phyloP scores from a whole-genome alignment of 2,888 invertebrate genomes.

The Notocelia uddmanniana region DNA sequence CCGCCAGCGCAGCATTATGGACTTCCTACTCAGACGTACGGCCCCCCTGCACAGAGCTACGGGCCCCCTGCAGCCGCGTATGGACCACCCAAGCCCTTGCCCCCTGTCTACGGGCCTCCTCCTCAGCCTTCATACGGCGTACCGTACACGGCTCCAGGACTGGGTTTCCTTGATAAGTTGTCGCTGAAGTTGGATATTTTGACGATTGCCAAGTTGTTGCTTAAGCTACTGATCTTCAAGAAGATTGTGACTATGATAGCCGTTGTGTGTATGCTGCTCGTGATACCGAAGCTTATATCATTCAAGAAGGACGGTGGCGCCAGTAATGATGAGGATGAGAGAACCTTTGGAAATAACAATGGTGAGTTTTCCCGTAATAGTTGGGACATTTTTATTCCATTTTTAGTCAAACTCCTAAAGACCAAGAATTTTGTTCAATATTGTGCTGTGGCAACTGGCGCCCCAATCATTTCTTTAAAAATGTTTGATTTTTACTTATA shows the following conservation, averaged over 20 bases:
- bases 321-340: slow-evolving; percentile 69
- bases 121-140: slow-evolving; percentile 78
- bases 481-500: too few species aligned
- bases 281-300: slow-evolving; percentile 89
- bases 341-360: slow-evolving; percentile 62
- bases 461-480: neutral
- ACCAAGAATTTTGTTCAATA: neutral
- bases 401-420: too few species aligned
- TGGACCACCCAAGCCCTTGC: slow-evolving; percentile 64
- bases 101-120: slow-evolving; percentile 77
- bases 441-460: neutral
- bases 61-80: slow-evolving; percentile 71
- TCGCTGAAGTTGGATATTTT: slow-evolving; percentile 89
- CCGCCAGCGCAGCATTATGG: slow-evolving; percentile 68
- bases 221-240: slow-evolving; percentile 92
- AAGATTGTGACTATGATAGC: slow-evolving; percentile 93
- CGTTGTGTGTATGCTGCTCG: slow-evolving; percentile 90
- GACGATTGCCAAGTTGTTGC: slow-evolving; percentile 90
- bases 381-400: neutral
- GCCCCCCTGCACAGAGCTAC: slow-evolving; percentile 73
- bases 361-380: slow-evolving; percentile 59
- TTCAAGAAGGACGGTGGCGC: slow-evolving; percentile 75
- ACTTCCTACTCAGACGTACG: slow-evolving; percentile 72
- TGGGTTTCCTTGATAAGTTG: slow-evolving; percentile 88
- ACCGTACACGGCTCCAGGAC: slow-evolving; percentile 84